Base-by-base conservation (phyloP, 2,888 invertebrate genomes). In the Cactoblastis cactorum region DNA sequence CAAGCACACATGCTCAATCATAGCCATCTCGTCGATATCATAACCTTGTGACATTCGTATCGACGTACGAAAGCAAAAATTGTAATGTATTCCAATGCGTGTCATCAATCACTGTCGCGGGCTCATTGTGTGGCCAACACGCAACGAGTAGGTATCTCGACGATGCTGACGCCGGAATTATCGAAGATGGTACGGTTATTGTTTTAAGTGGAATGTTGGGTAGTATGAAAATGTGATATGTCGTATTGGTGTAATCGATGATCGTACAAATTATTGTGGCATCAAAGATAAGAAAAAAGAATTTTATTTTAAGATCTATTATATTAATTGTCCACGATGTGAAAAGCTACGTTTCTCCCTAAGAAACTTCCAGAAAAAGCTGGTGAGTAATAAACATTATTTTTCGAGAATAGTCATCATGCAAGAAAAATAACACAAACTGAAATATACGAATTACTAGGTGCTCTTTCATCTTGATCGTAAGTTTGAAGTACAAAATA, bases 11-110 rank as follows among this genome's bases (percentile, higher is more conserved):
- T 69, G 62, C 58, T 57, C 63, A 66, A 65, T 65, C 63, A 65
- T 65, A 67, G 63, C 57, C 57, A 60, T 62, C 64, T 65, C 78
- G 71, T 80, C 84, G 83, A 85, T 89, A 87, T 87, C 88, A 86
- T 85, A 88, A 84, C 87, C 84, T 88, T 81, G 83, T 83, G 87
- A 87, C 84, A 86, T 86, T 84, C 80, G 80, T 82, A 88, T 87
- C 83, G 80, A 83, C 71, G 77, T 76, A 80, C 79, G 87, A 88
- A 88, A 88, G 89, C 88, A 89, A 87, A 87, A 89, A 87, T 88
- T 81, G 82, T 89, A 89, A 88, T 88, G 87, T 88, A 85, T 87
- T 88, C 86, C 78, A 85, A 86, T 84, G 84, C 77, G 71, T 63
- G 72, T 72, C 83, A 88, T 89, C 84, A 80, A 88, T 89, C 89